Evolutionary conservation across 2,113 vertebrate species (phyloP).

Genomic region (Tricholaema leucomelas): DNA sequence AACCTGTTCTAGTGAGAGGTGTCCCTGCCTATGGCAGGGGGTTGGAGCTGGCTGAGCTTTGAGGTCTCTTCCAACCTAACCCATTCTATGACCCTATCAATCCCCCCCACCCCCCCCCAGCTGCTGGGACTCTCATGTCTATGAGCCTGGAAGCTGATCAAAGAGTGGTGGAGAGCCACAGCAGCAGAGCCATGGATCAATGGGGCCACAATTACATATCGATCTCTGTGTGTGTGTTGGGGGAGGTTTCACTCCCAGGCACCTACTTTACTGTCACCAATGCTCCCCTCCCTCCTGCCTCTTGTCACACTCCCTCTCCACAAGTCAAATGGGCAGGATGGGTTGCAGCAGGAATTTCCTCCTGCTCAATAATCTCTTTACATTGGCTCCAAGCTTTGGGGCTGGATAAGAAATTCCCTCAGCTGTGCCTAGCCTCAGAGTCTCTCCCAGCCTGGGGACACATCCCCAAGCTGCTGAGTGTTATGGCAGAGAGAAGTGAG

Average conservation of each 20-base stretch:
- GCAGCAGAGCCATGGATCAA: conserved; percentile 36
- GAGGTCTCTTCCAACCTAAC: too few relatives aligned
- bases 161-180: neutral
- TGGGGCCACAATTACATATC: conserved; percentile 70
- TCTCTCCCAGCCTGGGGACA: accelerated
- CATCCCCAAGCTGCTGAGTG: neutral
- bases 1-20: too few relatives aligned
- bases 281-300: neutral
- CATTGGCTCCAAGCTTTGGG: neutral
- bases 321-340: neutral
- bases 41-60: too few relatives aligned
- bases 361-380: neutral
- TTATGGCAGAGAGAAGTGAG: accelerated
- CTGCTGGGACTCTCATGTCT: neutral
- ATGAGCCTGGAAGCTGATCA: neutral
- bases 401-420: neutral
- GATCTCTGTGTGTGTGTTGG: too few relatives aligned
- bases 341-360: neutral
- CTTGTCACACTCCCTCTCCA: neutral
- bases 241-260: conserved; percentile 6
- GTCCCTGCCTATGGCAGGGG: too few relatives aligned
- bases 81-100: neutral
- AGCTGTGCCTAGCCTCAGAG: neutral
- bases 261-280: conserved; percentile 22
- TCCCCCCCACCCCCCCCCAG: neutral